A percentile compares a stretch with the other conserved stretches of the same genome.
These are phyloP conservation scores for Pseudococcus longispinus DNA, from an alignment of 2,888 invertebrate species.

Conservation along the genomic window DNA sequence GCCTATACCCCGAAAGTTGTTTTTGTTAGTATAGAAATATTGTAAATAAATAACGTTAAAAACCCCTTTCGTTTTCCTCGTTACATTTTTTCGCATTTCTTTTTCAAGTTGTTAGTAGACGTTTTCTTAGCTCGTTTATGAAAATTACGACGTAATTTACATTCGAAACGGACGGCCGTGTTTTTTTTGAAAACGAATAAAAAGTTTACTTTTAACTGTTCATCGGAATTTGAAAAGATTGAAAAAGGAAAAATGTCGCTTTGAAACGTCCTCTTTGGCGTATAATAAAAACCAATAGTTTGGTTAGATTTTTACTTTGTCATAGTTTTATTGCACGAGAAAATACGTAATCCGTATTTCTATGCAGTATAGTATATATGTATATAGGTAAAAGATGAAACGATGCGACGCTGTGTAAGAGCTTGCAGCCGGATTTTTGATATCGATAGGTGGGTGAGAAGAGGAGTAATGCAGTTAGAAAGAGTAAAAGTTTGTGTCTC, in stretches of 20 bases:
- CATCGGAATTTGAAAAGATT: not conserved
- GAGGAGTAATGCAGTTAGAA: not conserved
- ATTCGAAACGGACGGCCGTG: not conserved
- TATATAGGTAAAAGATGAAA: not conserved
- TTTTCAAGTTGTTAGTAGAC: not conserved
- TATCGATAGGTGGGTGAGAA: not conserved
- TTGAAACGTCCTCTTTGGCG: not conserved
- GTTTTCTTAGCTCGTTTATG: not conserved
- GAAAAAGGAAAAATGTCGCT: not conserved
- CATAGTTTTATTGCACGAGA: not conserved
- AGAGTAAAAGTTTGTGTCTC: not conserved
- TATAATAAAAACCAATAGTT: not conserved
- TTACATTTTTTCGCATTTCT: not conserved
- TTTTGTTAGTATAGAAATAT: too few species aligned
- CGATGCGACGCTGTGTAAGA: not conserved
- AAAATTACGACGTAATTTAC: not conserved
- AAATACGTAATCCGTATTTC: too few species aligned
- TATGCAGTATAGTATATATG: too few species aligned
- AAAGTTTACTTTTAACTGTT: not conserved
- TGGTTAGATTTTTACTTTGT: not conserved
- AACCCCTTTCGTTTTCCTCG: not conserved
- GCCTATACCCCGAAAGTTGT: too few species aligned
- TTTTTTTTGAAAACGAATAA: not conserved
- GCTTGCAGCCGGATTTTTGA: not conserved
- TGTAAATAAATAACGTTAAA: too few species aligned